A percentile compares a stretch with the other conserved stretches of the same genome.
Conservation (phyloP, 2,888 invertebrate genomes). For the Caenorhabditis parvicauda region DNA sequence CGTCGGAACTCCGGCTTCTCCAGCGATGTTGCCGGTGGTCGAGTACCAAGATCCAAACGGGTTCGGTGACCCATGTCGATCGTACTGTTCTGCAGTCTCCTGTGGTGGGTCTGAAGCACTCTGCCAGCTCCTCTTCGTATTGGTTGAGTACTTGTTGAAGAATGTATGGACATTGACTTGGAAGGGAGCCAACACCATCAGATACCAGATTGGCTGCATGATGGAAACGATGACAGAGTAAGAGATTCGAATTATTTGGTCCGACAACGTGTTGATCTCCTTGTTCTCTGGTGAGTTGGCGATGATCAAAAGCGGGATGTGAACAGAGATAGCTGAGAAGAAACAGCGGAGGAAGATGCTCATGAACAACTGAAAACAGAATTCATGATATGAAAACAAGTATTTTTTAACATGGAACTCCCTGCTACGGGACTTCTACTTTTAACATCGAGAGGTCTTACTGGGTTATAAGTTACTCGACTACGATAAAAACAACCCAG, state of each 20-base stretch:
- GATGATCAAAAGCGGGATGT: constrained; percentile 32
- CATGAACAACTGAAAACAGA: constrained; percentile 15
- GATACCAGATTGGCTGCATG: constrained; percentile 35
- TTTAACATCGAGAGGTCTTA: no score
- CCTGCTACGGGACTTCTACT: not conserved
- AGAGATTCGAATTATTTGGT: constrained; percentile 28
- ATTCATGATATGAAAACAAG: not conserved
- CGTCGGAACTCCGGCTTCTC: constrained; percentile 41
- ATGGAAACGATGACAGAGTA: constrained; percentile 31
- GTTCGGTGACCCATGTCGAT: constrained; percentile 31
- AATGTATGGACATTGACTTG: constrained; percentile 19
- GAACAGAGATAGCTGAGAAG: constrained; percentile 29
- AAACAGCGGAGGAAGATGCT: constrained; percentile 37
- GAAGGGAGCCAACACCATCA: constrained; percentile 22
- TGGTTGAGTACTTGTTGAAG: constrained; percentile 40
- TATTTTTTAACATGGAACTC: no score
- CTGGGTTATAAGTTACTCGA: no score
- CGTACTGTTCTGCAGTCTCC: constrained; percentile 12
- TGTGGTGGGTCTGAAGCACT: constrained; percentile 43
- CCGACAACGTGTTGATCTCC: constrained; percentile 28
- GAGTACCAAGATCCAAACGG: constrained; percentile 48
- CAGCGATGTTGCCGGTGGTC: constrained; percentile 32
- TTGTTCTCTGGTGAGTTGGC: constrained; percentile 18
- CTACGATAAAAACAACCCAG: no score
- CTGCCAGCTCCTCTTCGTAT: constrained; percentile 43